Conservation (phyloP, 2,113 vertebrate genomes). For the Phasianus colchicus region DNA sequence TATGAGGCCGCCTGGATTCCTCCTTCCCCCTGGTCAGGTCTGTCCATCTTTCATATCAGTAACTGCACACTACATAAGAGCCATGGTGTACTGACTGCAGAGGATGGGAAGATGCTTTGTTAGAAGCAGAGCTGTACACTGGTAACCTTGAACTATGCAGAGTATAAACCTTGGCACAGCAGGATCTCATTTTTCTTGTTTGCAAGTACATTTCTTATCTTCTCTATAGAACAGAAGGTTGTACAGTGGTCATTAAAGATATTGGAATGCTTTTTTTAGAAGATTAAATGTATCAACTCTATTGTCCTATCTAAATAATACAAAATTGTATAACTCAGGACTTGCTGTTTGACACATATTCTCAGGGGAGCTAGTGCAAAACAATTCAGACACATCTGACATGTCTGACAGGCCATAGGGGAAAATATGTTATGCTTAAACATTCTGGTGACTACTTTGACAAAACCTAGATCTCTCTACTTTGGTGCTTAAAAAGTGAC, state of each 20-base stretch:
- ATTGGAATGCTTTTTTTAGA: slow-evolving; percentile 29
- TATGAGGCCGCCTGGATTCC: neutral
- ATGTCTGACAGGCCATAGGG: neutral
- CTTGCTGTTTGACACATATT: slow-evolving; percentile 31
- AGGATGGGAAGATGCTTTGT: neutral
- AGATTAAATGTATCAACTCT: neutral
- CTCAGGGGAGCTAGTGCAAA: slow-evolving; percentile 18
- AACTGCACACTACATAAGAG: neutral
- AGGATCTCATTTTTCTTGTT: slow-evolving; percentile 48
- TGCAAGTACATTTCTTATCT: slow-evolving; percentile 54
- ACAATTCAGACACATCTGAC: slow-evolving; percentile 18
- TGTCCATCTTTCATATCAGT: neutral
- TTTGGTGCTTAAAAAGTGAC: neutral
- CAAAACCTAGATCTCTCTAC: neutral
- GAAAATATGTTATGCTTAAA: neutral
- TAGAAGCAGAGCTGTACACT: slow-evolving; percentile 4
- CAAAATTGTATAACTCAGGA: neutral
- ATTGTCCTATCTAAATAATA: slow-evolving; percentile 9
- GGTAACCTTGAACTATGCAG: slow-evolving; percentile 56
- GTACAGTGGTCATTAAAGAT: slow-evolving; percentile 15
- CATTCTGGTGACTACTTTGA: slow-evolving; percentile 1
- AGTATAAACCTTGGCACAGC: slow-evolving; percentile 31
- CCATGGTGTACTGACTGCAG: neutral
- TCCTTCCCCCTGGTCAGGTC: neutral
- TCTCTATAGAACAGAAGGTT: neutral